Conservation (phyloP, 2,888 invertebrate species). For the Heteropelma amictum region DNA sequence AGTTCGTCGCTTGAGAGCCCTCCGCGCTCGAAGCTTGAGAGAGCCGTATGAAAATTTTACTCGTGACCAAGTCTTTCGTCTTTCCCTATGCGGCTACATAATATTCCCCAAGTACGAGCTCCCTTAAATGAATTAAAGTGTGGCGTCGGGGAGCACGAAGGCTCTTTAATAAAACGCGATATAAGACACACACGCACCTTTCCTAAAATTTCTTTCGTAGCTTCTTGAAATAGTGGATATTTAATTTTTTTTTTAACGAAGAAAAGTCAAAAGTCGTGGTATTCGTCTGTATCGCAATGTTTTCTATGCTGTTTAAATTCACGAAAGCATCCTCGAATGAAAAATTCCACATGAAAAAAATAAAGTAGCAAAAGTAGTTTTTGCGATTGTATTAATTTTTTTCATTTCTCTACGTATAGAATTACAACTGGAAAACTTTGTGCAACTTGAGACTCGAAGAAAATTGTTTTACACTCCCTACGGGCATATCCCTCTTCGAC, state of each 20-base stretch:
- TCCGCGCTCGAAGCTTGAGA: not conserved
- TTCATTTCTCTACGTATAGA: too few species aligned
- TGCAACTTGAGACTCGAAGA: too few species aligned
- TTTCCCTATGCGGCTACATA: not conserved
- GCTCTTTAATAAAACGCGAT: not conserved
- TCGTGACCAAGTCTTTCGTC: constrained; percentile 19
- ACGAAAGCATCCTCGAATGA: not conserved
- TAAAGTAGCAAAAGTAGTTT: too few species aligned
- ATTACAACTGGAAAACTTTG: too few species aligned
- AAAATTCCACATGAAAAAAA: not conserved
- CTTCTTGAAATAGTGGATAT: too few species aligned
- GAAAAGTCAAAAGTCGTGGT: not conserved
- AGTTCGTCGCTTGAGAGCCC: not conserved
- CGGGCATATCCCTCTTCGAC: not conserved
- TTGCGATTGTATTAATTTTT: too few species aligned
- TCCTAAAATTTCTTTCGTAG: not conserved
- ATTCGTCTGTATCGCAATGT: too few species aligned
- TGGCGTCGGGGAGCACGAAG: not conserved
- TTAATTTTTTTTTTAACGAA: too few species aligned
- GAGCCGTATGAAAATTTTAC: constrained; percentile 48
- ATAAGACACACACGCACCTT: too few species aligned
- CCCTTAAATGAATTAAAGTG: constrained; percentile 42
- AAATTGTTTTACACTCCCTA: not conserved
- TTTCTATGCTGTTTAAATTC: too few species aligned
- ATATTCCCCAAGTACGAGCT: constrained; percentile 40